These are phyloP conservation scores for Empidonax alnorum DNA, from an alignment of 2,113 vertebrate genomes.

Conservation along the genomic window DNA sequence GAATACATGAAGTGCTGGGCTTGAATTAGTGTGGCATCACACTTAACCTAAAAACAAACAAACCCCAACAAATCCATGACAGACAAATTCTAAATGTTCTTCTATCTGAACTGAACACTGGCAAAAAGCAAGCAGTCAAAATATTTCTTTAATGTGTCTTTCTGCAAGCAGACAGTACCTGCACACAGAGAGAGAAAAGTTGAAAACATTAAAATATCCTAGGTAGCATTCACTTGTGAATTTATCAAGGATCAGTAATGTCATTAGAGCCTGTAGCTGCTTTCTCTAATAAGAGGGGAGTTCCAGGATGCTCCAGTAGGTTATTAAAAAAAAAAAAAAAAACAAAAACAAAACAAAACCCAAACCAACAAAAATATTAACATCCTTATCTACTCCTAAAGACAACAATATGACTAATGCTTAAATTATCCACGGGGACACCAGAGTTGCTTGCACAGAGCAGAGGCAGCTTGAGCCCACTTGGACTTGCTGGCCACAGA, in stretches of 20 bases:
- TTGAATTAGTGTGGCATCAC: not conserved
- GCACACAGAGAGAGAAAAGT: not conserved
- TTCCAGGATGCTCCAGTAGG: not conserved
- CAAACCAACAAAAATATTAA: not conserved
- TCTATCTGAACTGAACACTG: not conserved
- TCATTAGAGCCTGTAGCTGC: not conserved
- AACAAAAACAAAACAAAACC: not conserved
- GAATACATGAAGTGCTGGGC: not conserved
- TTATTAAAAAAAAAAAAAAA: not conserved
- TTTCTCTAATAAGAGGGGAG: not conserved
- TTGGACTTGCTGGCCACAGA: not conserved
- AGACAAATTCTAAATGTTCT: not conserved
- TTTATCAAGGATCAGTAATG: not conserved
- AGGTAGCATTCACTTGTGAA: not conserved
- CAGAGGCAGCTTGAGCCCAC: rapidly evolving
- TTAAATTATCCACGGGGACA: not conserved
- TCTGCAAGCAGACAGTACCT: not conserved
- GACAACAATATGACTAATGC: not conserved
- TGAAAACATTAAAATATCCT: not conserved
- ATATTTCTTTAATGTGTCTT: not conserved
- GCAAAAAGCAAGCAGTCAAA: not conserved
- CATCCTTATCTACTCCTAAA: not conserved
- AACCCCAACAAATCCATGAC: not conserved
- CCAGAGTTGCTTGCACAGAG: not conserved
- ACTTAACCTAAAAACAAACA: not conserved